These are phyloP conservation scores for Cetonia aurata DNA, from an alignment of 2,888 invertebrate genomes.

Conservation along the genomic window DNA sequence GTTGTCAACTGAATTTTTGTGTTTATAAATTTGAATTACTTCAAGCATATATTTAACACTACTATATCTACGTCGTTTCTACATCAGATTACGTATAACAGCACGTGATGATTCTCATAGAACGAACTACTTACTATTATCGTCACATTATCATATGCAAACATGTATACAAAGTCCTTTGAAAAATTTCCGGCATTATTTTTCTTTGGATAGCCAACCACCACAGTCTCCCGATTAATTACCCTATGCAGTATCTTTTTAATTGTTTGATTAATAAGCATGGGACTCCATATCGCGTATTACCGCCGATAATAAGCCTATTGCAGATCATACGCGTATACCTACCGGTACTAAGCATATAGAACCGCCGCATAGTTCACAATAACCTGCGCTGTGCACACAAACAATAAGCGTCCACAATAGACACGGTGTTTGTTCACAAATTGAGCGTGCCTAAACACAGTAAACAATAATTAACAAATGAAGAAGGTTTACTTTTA, in stretches of 20 bases:
- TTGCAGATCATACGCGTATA: not conserved
- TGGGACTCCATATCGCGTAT: not conserved
- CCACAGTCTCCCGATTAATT: not conserved
- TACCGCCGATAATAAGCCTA: too few species aligned
- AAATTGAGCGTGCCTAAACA: constrained; percentile 54
- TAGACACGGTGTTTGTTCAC: constrained; percentile 50
- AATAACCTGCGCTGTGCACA: constrained; percentile 36
- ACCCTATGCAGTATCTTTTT: not conserved
- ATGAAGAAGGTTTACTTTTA: constrained; percentile 53
- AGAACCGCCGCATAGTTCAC: constrained; percentile 24
- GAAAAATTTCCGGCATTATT: too few species aligned
- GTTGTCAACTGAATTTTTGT: too few species aligned
- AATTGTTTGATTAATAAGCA: constrained; percentile 20
- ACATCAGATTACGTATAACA: too few species aligned
- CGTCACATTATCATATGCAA: too few species aligned
- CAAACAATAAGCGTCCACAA: constrained; percentile 42
- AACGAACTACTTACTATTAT: too few species aligned
- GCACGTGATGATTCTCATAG: too few species aligned
- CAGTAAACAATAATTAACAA: constrained; percentile 54
- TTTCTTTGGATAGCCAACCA: too few species aligned
- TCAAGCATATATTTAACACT: too few species aligned
- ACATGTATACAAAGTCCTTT: too few species aligned
- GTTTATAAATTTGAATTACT: too few species aligned
- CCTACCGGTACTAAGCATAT: constrained; percentile 5
- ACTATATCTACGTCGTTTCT: too few species aligned